Conservation (phyloP, 2,888 invertebrate species). For the Drosophila fulvimacula region DNA sequence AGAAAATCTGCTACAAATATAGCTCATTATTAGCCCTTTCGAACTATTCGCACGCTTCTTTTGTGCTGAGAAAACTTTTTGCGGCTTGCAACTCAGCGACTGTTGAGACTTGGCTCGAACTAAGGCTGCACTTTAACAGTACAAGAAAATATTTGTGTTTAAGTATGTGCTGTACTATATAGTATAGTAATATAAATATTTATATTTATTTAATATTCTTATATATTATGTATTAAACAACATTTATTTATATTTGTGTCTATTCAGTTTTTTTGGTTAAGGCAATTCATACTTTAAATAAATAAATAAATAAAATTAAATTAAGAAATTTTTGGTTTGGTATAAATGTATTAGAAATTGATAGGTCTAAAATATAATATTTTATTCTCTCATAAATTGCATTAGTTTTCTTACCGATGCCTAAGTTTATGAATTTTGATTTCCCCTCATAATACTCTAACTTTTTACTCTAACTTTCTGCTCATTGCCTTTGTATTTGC, state of each 20-base stretch:
- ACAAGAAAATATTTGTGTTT: no score
- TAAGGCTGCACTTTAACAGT: no score
- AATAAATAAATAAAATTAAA: no score
- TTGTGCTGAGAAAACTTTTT: slow-evolving; percentile 13
- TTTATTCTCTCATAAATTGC: neutral
- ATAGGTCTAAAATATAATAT: neutral
- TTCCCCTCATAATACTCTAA: neutral
- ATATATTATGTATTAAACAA: no score
- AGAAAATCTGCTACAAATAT: neutral
- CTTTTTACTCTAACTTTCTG: neutral
- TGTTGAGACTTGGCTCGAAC: neutral
- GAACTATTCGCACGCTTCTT: neutral
- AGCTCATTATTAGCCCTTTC: slow-evolving; percentile 1
- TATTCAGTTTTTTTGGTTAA: no score
- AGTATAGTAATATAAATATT: no score
- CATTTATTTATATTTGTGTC: no score
- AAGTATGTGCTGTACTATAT: no score
- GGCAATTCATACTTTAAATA: no score
- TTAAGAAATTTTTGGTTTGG: neutral
- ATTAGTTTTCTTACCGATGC: neutral
- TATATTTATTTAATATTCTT: no score
- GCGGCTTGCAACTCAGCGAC: neutral
- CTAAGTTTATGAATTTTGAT: neutral
- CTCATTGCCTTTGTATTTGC: neutral
- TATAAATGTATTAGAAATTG: neutral